Percentiles rank a stretch among this genome's conserved stretches.
Evolutionary conservation across 2,888 invertebrate genomes (phyloP).

Genomic region (Tetanocera ferruginea): DNA sequence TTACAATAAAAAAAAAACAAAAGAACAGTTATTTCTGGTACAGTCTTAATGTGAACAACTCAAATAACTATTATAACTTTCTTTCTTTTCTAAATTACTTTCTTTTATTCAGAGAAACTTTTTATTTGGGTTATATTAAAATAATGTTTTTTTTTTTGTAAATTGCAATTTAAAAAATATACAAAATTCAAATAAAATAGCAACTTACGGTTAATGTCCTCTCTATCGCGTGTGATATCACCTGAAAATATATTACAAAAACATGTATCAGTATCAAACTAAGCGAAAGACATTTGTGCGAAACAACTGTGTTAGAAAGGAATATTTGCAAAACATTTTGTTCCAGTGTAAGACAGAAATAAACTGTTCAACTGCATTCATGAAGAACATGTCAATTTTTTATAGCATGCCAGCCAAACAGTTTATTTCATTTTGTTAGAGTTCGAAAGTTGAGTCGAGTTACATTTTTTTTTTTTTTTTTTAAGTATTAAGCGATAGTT

Average conservation of each 20-base stretch:
- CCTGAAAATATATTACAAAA: slow-evolving; percentile 72
- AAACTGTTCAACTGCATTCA: slow-evolving; percentile 2
- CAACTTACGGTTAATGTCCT: slow-evolving; percentile 83
- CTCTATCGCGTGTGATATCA: slow-evolving; percentile 81
- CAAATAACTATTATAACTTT: too few species aligned
- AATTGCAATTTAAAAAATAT: background rate
- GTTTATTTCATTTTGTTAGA: slow-evolving; percentile 28
- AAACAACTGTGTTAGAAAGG: slow-evolving; percentile 47
- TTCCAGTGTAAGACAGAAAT: slow-evolving; percentile 46
- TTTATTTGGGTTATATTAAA: background rate
- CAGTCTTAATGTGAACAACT: too few species aligned
- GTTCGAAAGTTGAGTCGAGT: slow-evolving; percentile 22
- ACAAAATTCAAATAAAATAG: background rate
- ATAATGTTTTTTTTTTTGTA: too few species aligned
- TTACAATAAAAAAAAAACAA: too few species aligned
- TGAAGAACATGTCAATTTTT: background rate
- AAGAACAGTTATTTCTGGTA: too few species aligned
- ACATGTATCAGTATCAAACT: slow-evolving; percentile 13
- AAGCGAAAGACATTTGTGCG: background rate
- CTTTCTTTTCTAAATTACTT: too few species aligned
- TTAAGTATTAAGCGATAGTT: slow-evolving; percentile 25
- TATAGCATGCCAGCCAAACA: slow-evolving; percentile 2
- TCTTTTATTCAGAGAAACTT: background rate
- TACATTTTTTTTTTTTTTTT: background rate
- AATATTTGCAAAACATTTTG: slow-evolving; percentile 54